Conservation (phyloP, 2,797 vertebrate species). For the Sebastes goodei region DNA sequence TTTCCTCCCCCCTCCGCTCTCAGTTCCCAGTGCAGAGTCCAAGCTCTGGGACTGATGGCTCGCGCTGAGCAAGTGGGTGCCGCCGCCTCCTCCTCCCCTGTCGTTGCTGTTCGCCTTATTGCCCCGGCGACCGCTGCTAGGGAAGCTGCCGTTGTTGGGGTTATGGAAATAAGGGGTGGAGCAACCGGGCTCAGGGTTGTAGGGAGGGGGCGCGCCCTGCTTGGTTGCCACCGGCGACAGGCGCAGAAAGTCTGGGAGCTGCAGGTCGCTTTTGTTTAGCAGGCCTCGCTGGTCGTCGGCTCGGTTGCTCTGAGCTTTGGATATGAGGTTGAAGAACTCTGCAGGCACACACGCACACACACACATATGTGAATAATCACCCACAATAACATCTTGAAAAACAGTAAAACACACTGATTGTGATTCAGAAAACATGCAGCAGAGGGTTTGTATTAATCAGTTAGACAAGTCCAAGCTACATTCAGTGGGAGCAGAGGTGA, state of each 20-base stretch:
- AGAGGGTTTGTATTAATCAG: constrained; percentile 57
- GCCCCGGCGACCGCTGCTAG: constrained; percentile 50
- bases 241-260: constrained; percentile 96
- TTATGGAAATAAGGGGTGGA: constrained; percentile 75
- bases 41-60: constrained; percentile 82
- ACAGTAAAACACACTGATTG: not conserved
- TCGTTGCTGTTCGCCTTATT: constrained; percentile 64
- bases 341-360: constrained; percentile 45
- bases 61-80: constrained; percentile 62
- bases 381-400: not conserved
- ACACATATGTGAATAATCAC: constrained; percentile 29
- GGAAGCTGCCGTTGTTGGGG: constrained; percentile 68
- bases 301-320: constrained; percentile 99
- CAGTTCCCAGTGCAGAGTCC: constrained; percentile 77
- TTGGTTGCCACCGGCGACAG: constrained; percentile 72
- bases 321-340: constrained; percentile 99
- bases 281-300: constrained; percentile 98
- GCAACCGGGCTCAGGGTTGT: constrained; percentile 68
- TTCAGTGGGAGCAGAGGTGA: constrained; percentile 60
- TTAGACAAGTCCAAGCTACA: constrained; percentile 76
- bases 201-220: constrained; percentile 38
- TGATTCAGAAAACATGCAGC: constrained; percentile 60
- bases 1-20: constrained; percentile 80
- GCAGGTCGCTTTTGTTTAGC: constrained; percentile 95
- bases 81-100: constrained; percentile 60